Evolutionary conservation across 1,140 invertebrate genomes (phyloP).

Genomic region (Trissolcus basalis): DNA sequence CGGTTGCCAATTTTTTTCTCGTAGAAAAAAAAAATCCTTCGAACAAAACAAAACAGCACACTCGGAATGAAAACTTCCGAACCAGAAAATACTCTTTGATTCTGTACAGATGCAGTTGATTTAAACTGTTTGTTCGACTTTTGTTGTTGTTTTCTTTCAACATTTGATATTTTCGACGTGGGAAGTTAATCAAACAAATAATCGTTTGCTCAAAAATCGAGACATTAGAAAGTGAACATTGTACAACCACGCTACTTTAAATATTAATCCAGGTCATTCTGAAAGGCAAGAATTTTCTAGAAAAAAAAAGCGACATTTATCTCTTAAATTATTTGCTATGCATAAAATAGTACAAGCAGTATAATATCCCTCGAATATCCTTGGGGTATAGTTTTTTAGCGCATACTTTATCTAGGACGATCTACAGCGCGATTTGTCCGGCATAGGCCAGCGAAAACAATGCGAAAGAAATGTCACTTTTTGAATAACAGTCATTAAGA

Average conservation of each 20-base stretch:
- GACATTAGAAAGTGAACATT: not conserved
- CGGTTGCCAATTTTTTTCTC: too few species aligned
- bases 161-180: too few species aligned
- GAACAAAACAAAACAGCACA: too few species aligned
- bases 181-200: too few species aligned
- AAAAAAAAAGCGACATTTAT: constrained; percentile 9
- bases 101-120: too few species aligned
- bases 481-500: too few species aligned
- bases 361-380: constrained; percentile 25
- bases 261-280: constrained; percentile 15
- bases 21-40: too few species aligned
- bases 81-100: too few species aligned
- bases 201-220: too few species aligned
- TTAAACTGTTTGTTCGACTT: too few species aligned
- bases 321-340: constrained; percentile 18
- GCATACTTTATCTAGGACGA: constrained; percentile 21
- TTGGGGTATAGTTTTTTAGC: constrained; percentile 23
- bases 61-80: too few species aligned
- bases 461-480: not conserved
- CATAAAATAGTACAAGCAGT: constrained; percentile 12
- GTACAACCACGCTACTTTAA: constrained; percentile 1
- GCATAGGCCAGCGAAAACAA: not conserved
- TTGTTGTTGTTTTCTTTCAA: too few species aligned
- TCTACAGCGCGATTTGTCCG: not conserved
- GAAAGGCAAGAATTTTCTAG: constrained; percentile 10